A percentile compares a stretch with the other conserved stretches of the same genome.
Evolutionary conservation across 2,888 invertebrate species (phyloP).

Genomic region (Leptinotarsa peninsularis): DNA sequence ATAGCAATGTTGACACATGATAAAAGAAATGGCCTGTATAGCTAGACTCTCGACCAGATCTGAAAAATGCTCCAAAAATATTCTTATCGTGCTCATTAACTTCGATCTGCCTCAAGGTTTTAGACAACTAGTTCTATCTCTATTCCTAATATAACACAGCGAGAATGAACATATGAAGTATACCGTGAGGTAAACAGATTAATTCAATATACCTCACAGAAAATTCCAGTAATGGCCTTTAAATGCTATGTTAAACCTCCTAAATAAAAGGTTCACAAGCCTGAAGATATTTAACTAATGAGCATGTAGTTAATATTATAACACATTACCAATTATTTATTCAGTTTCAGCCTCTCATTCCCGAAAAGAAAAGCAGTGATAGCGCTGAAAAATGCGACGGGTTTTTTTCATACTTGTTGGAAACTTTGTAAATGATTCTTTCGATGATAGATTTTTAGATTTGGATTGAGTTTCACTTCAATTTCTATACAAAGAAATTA

Average conservation of each 20-base stretch:
- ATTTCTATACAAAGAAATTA: too few relatives aligned
- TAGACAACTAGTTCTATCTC: not conserved
- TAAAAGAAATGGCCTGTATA: too few relatives aligned
- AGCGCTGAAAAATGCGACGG: not conserved
- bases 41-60: too few relatives aligned
- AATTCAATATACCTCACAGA: not conserved
- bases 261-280: slow-evolving; percentile 8
- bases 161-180: not conserved
- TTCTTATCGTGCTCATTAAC: too few relatives aligned
- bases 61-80: too few relatives aligned
- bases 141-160: not conserved
- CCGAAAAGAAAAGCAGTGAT: not conserved
- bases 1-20: too few relatives aligned
- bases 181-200: not conserved
- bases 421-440: too few relatives aligned
- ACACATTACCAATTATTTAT: slow-evolving; percentile 2
- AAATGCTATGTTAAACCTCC: slow-evolving; percentile 9
- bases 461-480: too few relatives aligned
- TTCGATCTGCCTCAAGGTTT: too few relatives aligned
- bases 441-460: too few relatives aligned
- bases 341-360: not conserved
- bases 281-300: slow-evolving; percentile 23
- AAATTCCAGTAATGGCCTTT: slow-evolving; percentile 10
- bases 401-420: too few relatives aligned
- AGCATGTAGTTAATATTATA: slow-evolving; percentile 24